Evolutionary conservation across 37 sponge, comb jelly and placozoan species (phyloP), one percentile per base, ranked within the genome.

Genomic region (Halichondria panicea): DNA sequence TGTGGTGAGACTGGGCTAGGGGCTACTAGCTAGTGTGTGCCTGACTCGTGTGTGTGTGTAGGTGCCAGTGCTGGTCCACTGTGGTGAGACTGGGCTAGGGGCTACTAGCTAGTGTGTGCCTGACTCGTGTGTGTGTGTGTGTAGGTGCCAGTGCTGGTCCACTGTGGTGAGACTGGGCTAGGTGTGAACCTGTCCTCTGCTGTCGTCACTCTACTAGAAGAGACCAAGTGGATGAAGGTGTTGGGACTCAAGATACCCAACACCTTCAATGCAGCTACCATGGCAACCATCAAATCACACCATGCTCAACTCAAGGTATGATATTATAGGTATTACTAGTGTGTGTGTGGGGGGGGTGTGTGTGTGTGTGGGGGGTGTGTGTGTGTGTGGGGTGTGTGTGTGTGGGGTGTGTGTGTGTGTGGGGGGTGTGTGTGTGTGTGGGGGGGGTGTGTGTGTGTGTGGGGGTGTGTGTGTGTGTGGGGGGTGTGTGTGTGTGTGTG

Each of bases 221-320:
- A 96, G 68, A 84, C 88, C 37, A 83, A 96, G 56, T 96, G 97
- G 78, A 90, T 97, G 87, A 44, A 57, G 40, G 30, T 76, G 2
- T 76, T 97, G 35, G 79, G 84, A 0, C 71, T 91, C 28, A 77
- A 86, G 57, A 76, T 91, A 21, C 93, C 97, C 3, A 50, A 45
- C 3, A 43, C 53, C 6, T 59, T 75, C 32, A 81, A 89, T 53
- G 36, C 63, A 15, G 27, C 81, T 1, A 73, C 72, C 55, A 61
- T 74, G 42, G 58, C 87, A 36, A 77, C 76, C 27, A 72, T 94
- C 48, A 89, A 87, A 65, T 48, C 75, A 21, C 86, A 69, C 77
- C 77, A 86, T 52, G 59, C 63, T 25, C 80, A 71, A 35, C 79
- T 94, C 53, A 89, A 79, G 55, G 92, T 91, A 76, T 33, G 68